Base-by-base conservation (phyloP, 2,797 vertebrate species). In the Sebastes cheni region DNA sequence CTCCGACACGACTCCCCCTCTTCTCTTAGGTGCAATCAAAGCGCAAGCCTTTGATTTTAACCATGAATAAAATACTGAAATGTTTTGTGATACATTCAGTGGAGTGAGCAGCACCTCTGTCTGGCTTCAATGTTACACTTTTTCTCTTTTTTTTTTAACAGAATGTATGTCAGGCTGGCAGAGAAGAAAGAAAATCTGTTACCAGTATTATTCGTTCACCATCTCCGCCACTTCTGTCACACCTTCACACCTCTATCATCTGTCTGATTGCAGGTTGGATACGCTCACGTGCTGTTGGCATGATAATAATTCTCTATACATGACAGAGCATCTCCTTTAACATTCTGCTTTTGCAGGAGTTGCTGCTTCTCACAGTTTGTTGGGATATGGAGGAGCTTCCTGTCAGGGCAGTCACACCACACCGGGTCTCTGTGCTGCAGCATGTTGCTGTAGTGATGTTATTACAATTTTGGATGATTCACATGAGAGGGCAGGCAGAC, bases 381-480 rank as follows among this genome's bases (percentile, higher is more conserved):
- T 62, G 42, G 55, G 23, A 65, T 78, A 36, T 11, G 25, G 75
- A 67, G 59, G 65, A 81, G 74, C 73, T 25, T 71, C 72, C 82
- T 85, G 89, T 89, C 88, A 82, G 70, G 27, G 32, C 61, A 70
- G 82, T 83, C 84, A 83, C 25, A 66, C 69, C 75, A 83, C 70
- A 67, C 77, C 22, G 18, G 70, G 32, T 68, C 72, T 86, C 72
- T 50, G 66, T 65, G 68, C 60, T 29, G 79, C 75, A 69, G 72
- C 74, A 68, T 69, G 70, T 77, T 79, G 69, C 79, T 60, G 71
- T 71, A 54, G 85, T 69, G 71, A 90, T 87, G 84, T 89, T 91
- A 86, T 91, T 89, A 86, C 67, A 90, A 34, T 91, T 91, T 90
- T 83, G 91, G 80, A 87, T 85, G 88, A 92, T 90, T 89, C 82